phyloP scores from a whole-genome alignment of 2,888 invertebrate species.

The Xylophagus ater region DNA sequence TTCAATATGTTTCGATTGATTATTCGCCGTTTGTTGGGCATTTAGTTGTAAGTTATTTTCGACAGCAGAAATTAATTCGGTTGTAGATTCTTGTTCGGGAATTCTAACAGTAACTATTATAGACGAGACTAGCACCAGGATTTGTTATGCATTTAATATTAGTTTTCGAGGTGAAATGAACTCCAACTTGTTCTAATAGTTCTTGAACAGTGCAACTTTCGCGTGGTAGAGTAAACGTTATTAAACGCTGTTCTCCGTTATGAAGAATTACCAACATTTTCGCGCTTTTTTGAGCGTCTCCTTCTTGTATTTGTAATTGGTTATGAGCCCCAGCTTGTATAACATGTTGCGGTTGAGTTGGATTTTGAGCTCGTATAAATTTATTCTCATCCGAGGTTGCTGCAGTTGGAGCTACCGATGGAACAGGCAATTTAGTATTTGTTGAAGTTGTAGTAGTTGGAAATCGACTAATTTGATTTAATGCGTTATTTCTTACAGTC shows the following conservation, averaged over 20 bases:
- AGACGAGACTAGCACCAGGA: constrained; percentile 63
- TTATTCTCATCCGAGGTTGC: constrained; percentile 5
- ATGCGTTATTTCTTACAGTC: constrained; percentile 37
- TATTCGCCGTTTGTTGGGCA: constrained; percentile 21
- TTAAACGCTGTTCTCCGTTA: constrained; percentile 68
- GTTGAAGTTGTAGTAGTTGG: constrained; percentile 12
- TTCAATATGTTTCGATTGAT: no score
- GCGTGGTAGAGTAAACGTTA: constrained; percentile 69
- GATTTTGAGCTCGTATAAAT: constrained; percentile 1
- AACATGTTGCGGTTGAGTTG: constrained; percentile 39
- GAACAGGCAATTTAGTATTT: constrained; percentile 9
- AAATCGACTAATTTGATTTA: background rate
- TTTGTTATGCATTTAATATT: constrained; percentile 64
- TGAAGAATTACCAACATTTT: constrained; percentile 69
- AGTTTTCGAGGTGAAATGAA: constrained; percentile 57
- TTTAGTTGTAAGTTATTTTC: constrained; percentile 36
- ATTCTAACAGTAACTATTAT: constrained; percentile 62
- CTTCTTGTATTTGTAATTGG: constrained; percentile 31
- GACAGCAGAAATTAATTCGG: constrained; percentile 36
- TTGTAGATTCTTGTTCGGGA: constrained; percentile 33
- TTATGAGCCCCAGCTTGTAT: constrained; percentile 30
- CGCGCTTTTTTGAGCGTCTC: constrained; percentile 43
- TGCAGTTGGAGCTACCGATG: background rate
- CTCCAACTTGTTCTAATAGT: constrained; percentile 63
- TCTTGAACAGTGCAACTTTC: constrained; percentile 75